A percentile compares a stretch with the other conserved stretches of the same genome.
Evolutionary conservation across 2,113 vertebrate species (phyloP).

Genomic region (Neodon shergylaensis): DNA sequence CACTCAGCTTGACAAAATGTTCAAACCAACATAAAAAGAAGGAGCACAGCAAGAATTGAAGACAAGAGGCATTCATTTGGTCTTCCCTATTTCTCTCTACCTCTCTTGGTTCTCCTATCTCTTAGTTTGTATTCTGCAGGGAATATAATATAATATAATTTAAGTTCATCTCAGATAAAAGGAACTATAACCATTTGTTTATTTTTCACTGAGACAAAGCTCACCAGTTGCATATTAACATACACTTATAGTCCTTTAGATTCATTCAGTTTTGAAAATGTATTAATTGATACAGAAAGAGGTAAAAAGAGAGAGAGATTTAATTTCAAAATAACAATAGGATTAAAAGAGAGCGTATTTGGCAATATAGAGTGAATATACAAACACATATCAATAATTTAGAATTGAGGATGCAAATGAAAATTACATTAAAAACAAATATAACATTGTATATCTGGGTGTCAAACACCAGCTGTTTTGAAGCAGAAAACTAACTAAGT

Average conservation of each 20-base stretch:
- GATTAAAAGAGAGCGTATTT: neutral
- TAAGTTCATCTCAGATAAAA: conserved; percentile 10
- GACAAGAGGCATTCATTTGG: neutral
- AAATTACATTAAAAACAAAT: neutral
- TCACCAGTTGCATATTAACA: neutral
- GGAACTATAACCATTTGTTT: neutral
- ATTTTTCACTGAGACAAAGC: neutral
- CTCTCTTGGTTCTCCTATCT: neutral
- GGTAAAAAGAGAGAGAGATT: neutral
- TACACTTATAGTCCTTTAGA: neutral
- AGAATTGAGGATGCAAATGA: conserved; percentile 2
- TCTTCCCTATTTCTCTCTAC: neutral
- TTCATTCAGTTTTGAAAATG: neutral
- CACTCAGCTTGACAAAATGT: conserved; percentile 25
- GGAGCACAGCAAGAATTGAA: neutral
- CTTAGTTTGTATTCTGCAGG: neutral
- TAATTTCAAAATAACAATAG: conserved; percentile 16
- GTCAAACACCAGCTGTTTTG: neutral
- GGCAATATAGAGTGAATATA: neutral
- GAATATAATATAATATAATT: neutral
- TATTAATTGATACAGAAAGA: neutral
- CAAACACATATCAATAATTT: neutral
- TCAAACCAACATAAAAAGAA: conserved; percentile 36
- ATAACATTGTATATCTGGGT: neutral
- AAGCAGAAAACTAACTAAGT: conserved; percentile 44